Base-by-base conservation (phyloP, 64 coral and sea anemone species). In the Dendronephthya gigantea region DNA sequence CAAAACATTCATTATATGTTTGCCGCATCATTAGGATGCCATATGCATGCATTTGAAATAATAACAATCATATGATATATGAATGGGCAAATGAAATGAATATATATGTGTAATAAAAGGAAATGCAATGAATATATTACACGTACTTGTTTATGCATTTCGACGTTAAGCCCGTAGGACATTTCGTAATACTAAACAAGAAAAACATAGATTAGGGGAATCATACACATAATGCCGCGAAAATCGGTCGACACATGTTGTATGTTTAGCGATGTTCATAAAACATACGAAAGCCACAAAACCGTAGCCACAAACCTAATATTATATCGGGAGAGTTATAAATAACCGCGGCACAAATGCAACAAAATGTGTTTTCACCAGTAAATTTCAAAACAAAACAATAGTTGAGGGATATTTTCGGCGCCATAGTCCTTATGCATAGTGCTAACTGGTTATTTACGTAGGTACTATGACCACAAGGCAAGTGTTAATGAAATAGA, bases 141-240 rank as follows among this genome's bases (percentile, higher is more conserved):
- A 15, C 15, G 19, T 79, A 96, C 95, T 92, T 98, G 95, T 82
- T 98, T 98, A 66, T 98, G 95, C 95, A 98, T 98, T 90, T 98
- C 95, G 83, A 98, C 95, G 79, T 98, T 98, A 14, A 98, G 92
- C 22, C 95, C 95, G 83, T 98, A 98, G 66, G 95, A 98, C 95
- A 98, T 98, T 87, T 98, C 95, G 62, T 98, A 98, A 85, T 98
- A 98, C 95, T 98, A 82, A 62, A 83, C 86, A 89, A 84, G 91
- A 89, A 22, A 62, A 62, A 62, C 55, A 62, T 62, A 62, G 55
- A 62, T 62, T 62, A 62, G 55, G 25, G 17, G 25, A n/a, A 45
- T 45, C 11, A 45, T 45, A 45, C 41, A 11, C n/a, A n/a, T n/a
- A 62, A 22, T 62, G 6, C 55, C 55, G 16, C 55, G 25, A 62